Evolutionary conservation across 1,140 invertebrate genomes (phyloP), one percentile per base, ranked within the genome.

Genomic region (Lordiphosa collinella): DNA sequence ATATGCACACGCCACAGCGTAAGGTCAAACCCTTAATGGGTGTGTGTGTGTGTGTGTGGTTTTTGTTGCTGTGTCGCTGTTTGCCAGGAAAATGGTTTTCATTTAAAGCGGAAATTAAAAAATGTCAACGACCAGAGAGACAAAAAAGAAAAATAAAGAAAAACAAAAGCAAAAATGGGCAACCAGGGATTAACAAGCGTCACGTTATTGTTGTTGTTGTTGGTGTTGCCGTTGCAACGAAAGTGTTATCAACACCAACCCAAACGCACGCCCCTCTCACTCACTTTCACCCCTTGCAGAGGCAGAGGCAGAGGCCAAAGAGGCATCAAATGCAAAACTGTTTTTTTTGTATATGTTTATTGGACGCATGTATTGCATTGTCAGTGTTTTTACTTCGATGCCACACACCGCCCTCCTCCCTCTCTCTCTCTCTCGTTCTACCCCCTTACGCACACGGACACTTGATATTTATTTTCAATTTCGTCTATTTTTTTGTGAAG

Each of bases 101-200:
- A 76, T 82, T 82, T 82, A 84, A 65, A 82, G 65, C 78, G 78
- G 76, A 82, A 82, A 82, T 82, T 82, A 82, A 82, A 82, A 82
- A 76, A 75, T 80, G 70, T 67, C 71, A 68, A 62, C 69, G 53
- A 57, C 50, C 13, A 22, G 40, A 53, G 4, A n/a, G 52, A 34
- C 22, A 56, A 5, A 32, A 46, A 25, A 1, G 0, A 1, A 25
- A 46, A n/a, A n/a, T n/a, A n/a, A n/a, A n/a, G n/a, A n/a, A 51
- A 53, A 64, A 54, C 70, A 76, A 49, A 40, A 37, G 41, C 11
- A 50, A 67, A 67, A 66, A 67, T 67, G 53, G 66, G 49, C 62
- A 57, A 58, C 63, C 52, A 67, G 63, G 63, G 63, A 67, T 67
- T 67, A 67, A 67, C 63, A 66, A 51, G 62, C 38, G 13, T 14